A percentile compares a stretch with the other conserved stretches of the same genome.
Conservation (phyloP, 2,113 vertebrate genomes). For the Oreochromis niloticus region DNA sequence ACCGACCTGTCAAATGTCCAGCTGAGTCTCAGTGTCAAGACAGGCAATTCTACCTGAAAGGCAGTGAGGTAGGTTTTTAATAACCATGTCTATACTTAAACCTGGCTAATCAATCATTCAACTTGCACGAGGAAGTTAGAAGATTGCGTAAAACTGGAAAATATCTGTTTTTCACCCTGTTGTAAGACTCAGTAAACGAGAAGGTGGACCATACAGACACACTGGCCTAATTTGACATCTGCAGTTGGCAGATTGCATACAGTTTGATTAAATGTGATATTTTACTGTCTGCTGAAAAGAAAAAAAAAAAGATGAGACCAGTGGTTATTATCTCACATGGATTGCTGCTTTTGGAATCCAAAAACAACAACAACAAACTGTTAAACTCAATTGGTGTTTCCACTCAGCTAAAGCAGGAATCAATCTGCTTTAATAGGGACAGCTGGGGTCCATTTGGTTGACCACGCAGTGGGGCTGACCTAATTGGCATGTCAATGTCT, state of each 20-base stretch:
- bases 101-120: not conserved
- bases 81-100: not conserved
- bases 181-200: not conserved
- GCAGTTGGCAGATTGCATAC: not conserved
- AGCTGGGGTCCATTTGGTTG: slow-evolving; percentile 16
- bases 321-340: not conserved
- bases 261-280: not conserved
- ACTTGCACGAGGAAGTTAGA: not conserved
- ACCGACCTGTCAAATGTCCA: slow-evolving; percentile 32
- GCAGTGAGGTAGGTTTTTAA: not conserved
- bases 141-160: not conserved
- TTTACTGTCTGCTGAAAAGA: not conserved
- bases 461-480: not conserved
- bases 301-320: not conserved
- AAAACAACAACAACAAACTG: slow-evolving; percentile 2
- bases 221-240: not conserved
- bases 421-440: slow-evolving; percentile 16
- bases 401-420: slow-evolving; percentile 13
- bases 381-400: not conserved
- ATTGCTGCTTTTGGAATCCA: not conserved
- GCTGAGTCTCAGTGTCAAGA: slow-evolving; percentile 4
- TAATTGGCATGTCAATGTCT: slow-evolving; percentile 28
- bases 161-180: not conserved
- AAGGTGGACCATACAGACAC: not conserved
- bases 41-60: not conserved